Evolutionary conservation across 2,797 vertebrate genomes (phyloP), one percentile per base, ranked within the genome.

Genomic region (Coilia nasus): DNA sequence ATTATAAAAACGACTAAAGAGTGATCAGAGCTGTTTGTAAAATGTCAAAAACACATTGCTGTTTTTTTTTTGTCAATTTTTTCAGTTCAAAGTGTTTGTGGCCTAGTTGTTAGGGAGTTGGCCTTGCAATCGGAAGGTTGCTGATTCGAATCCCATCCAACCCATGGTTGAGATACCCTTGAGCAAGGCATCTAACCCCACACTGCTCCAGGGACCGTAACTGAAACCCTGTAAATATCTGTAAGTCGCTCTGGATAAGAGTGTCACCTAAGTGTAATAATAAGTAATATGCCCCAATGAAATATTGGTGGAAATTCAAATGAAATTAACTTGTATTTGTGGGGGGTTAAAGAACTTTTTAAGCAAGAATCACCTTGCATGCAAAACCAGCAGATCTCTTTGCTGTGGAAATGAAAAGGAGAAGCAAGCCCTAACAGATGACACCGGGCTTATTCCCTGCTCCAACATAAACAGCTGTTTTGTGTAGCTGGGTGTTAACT

Each of bases 381-480:
- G 17, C 35, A 35, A 75, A 35, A 78, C 15, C 17, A 78, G 14
- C 19, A 44, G 35, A 44, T 44, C 31, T 15, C 12, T 75, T 75
- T 75, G 28, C 31, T 10, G 35, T 41, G 31, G 0, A 78, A 44
- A 44, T 44, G 35, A 78, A 19, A 41, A 44, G 71, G 17, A 35
- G 35, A 21, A 44, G 15, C 31, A 14, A 78, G 1, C 35, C 35
- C 17, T 21, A 35, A 78, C 71, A 44, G 19, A 9, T 0, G 35
- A 78, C 71, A 78, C 71, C 7, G 17, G 12, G 9, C 7, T 44
- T 9, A 41, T 2, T 41, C 71, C 35, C 17, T 5, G 50, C 50
- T 41, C 41, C 7, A 44, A 44, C 71, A 41, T 78, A 78, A 78
- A 78, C 71, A 78, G 35, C 71, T 78, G 35, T 44, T 78, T 78